Evolutionary conservation across 2,888 invertebrate species (phyloP), one percentile per base, ranked within the genome.

Genomic region (Eumacrocentrus americanus): DNA sequence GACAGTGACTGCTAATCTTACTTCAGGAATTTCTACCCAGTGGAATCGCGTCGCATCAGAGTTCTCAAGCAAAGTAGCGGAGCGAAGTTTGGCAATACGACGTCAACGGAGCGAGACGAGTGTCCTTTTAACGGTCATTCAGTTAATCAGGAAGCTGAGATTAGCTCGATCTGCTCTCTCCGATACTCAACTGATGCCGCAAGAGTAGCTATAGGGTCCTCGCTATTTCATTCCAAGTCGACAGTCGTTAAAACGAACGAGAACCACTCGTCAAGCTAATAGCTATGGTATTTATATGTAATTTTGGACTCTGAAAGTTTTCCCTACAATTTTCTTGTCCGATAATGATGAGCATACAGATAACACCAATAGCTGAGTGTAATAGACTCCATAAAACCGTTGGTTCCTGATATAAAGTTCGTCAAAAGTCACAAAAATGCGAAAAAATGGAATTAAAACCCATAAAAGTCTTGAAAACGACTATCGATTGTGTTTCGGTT

Each of bases 111-210:
- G 57, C 55, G 57, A 51, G 57, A 37, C 54, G 40, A 59, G 60
- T 59, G 60, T 66, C 52, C 62, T 56, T 60, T 65, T 62, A 67
- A 64, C 61, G 62, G 64, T 61, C 59, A 60, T 60, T 65, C 60
- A 60, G 35, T 62, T 64, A 65, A 67, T 65, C 62, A 60, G 62
- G 55, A 37, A 64, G 59, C 20, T 38, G 40, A 35, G 20, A 42
- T 51, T 50, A 16, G 38, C 38, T 50, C n/a, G 40, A 50, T 20
- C 18, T 12, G 1, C 42, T n/a, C n/a, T n/a, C 18, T 42, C n/a
- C 42, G 20, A 42, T 42, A 20, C 42, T 6, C 11, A 11, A 7
- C 42, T 18, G 20, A n/a, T n/a, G n/a, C n/a, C 42, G 20, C 20
- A 18, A 18, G 20, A 42, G n/a, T n/a, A n/a, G n/a, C 18, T 18